Base-by-base conservation (phyloP, 2,113 vertebrate species). In the Misgurnus mizolepis region DNA sequence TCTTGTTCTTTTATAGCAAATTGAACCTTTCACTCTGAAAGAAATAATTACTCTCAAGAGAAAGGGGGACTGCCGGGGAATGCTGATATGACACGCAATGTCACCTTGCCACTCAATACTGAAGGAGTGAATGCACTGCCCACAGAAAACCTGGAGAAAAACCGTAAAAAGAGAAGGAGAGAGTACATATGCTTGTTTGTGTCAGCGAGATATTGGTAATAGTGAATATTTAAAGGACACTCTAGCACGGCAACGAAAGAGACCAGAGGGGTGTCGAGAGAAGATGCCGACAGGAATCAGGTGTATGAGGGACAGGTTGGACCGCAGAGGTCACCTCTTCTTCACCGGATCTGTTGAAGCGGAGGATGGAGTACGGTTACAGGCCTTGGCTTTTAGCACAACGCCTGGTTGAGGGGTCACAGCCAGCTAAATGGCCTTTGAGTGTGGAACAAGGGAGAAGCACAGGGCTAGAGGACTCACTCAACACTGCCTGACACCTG, bases 11-110 rank as follows among this genome's bases (percentile, higher is more conserved):
- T 94, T 90, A 90, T 93, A 93, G 95, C 93, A 94, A 94, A 94
- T 91, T 94, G 95, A 95, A 93, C 95, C 96, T 94, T 94, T 95
- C 87, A 87, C 92, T 93, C 93, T 88, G 89, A 93, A 94, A 94
- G 93, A 94, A 95, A 94, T 93, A 93, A 93, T 95, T 94, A 94
- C 96, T 94, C 95, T 94, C 94, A 1, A 89, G 83, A 92, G 94
- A 94, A 94, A 92, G 87, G 84, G 91, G 91, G 91, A 89, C 93
- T 83, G 94, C 92, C 89, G 85, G 11, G 75, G 93, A 95, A 93
- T 92, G 94, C 94, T 94, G 93, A 96, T 93, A 91, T 89, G 93
- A 94, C 93, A 92, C 88, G 88, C 95, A 95, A 94, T 93, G 96
- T 96, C 96, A 97, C 97, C 95, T 96, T 96, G 95, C 90, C 94